These are phyloP conservation scores for Ctenoplectra terminalis DNA, from an alignment of 1,140 invertebrate genomes.

Conservation along the genomic window DNA sequence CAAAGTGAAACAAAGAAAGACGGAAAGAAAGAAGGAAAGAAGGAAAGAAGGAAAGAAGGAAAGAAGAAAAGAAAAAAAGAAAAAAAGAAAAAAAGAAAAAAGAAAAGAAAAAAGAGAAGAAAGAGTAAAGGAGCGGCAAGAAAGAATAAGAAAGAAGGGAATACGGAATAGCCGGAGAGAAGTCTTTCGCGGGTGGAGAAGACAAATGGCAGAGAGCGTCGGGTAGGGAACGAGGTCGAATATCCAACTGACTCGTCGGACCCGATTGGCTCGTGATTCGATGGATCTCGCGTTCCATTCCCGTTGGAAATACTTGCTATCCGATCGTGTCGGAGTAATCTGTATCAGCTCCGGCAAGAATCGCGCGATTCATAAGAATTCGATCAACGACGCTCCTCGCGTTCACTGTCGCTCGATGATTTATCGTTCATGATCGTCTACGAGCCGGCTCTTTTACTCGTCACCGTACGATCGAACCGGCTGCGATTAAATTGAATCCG, in stretches of 20 bases:
- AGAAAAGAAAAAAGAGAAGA: not conserved
- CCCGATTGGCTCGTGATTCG: conserved; percentile 64
- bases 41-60: too few relatives aligned
- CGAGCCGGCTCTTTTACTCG: not conserved
- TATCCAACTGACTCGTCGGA: conserved; percentile 60
- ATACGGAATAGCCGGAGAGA: not conserved
- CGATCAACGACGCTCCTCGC: conserved; percentile 20
- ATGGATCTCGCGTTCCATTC: conserved; percentile 42
- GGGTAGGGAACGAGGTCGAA: conserved; percentile 53
- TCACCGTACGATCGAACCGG: not conserved
- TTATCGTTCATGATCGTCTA: conserved; percentile 17
- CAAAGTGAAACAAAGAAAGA: too few relatives aligned
- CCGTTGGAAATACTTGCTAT: conserved; percentile 27
- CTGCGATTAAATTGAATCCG: conserved; percentile 19
- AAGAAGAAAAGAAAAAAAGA: not conserved
- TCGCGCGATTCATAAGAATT: conserved; percentile 33
- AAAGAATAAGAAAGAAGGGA: not conserved
- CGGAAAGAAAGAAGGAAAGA: not conserved
- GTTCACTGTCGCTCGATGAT: conserved; percentile 14
- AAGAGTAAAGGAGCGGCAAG: not conserved
- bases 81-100: not conserved
- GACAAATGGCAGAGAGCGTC: conserved; percentile 57
- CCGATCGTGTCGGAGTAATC: conserved; percentile 31
- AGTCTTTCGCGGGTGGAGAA: conserved; percentile 46
- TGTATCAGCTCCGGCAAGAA: conserved; percentile 28